phyloP scores from a whole-genome alignment of 2,888 invertebrate genomes.

The Xestia ashworthii region DNA sequence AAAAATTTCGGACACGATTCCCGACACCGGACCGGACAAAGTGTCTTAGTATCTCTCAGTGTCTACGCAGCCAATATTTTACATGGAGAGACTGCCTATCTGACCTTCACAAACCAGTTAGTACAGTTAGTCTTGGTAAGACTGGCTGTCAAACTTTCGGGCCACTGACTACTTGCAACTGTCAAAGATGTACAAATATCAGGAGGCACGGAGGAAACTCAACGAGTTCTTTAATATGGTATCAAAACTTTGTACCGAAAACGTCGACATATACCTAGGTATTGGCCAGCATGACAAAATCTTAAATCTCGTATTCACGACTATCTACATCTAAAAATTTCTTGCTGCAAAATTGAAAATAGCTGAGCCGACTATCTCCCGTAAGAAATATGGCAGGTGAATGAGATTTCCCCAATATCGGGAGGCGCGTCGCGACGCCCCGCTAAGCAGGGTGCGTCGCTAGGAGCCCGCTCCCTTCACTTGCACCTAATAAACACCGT shows the following conservation, averaged over 20 bases:
- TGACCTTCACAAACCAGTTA: background rate
- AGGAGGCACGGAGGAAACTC: background rate
- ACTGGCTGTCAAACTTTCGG: background rate
- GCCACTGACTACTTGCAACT: background rate
- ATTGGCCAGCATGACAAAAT: background rate
- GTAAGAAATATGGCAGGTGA: constrained; percentile 64
- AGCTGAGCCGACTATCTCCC: constrained; percentile 14
- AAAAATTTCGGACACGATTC: no score
- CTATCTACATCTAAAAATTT: background rate
- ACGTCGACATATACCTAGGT: background rate
- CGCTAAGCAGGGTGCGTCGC: constrained; percentile 74
- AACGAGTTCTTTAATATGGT: background rate
- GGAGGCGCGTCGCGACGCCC: constrained; percentile 49
- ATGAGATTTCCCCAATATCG: constrained; percentile 66
- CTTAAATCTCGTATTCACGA: background rate
- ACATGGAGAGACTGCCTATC: background rate
- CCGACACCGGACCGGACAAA: background rate
- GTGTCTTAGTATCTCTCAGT: background rate
- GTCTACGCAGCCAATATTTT: background rate
- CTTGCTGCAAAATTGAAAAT: constrained; percentile 33
- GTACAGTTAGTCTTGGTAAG: background rate
- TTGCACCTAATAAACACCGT: constrained; percentile 74
- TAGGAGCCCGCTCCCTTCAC: constrained; percentile 72
- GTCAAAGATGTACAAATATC: background rate
- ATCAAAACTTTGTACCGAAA: background rate